A percentile compares a stretch with the other conserved stretches of the same genome.
Evolutionary conservation across 1,140 invertebrate species (phyloP).

Genomic region (Ostrea denselamellosa): DNA sequence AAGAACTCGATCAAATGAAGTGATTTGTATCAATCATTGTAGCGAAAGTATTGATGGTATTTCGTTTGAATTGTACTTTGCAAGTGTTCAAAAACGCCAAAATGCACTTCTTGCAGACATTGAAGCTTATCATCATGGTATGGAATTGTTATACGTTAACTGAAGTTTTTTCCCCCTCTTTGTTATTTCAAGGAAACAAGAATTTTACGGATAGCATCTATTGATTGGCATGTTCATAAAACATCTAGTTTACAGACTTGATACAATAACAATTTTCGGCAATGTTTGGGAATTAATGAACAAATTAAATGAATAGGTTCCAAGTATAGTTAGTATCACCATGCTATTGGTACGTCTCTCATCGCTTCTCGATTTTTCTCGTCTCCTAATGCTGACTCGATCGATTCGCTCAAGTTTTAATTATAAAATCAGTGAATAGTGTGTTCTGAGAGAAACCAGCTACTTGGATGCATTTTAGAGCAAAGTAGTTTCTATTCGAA

Average conservation of each 20-base stretch:
- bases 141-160: no score
- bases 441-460: background rate
- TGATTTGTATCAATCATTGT: no score
- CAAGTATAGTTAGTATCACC: background rate
- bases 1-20: no score
- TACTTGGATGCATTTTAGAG: constrained; percentile 1
- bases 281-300: constrained; percentile 30
- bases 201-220: constrained; percentile 8
- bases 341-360: background rate
- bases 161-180: background rate
- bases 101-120: no score
- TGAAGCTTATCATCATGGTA: no score
- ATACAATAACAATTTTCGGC: constrained; percentile 26
- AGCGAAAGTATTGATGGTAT: no score
- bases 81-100: no score
- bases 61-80: no score
- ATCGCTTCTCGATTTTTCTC: background rate
- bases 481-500: constrained; percentile 7
- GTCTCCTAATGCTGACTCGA: constrained; percentile 1
- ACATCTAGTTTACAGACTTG: constrained; percentile 7
- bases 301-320: constrained; percentile 36
- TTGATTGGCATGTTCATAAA: background rate
- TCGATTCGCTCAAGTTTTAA: constrained; percentile 27
- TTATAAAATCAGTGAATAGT: constrained; percentile 22
- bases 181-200: background rate